A percentile compares a stretch with the other conserved stretches of the same genome.
Conservation (phyloP, 2,888 invertebrate genomes). For the Rotaria magnacalcarata region DNA sequence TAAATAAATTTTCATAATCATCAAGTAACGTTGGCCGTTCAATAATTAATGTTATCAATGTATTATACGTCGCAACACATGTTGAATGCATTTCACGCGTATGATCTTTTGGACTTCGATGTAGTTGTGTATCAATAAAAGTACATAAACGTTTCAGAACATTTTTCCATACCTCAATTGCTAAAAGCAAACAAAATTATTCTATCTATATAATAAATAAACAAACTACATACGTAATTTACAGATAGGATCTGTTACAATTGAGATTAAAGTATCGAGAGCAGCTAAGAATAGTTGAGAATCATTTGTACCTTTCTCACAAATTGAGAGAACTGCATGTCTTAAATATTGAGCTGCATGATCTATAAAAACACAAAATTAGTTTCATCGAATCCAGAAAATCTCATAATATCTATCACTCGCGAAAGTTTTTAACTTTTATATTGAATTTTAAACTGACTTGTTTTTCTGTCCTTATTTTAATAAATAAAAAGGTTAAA, state of each 20-base stretch:
- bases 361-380: conserved; percentile 62
- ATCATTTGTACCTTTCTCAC: conserved; percentile 55
- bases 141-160: conserved; percentile 92
- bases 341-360: conserved; percentile 82
- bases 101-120: conserved; percentile 62
- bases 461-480: too few relatives aligned
- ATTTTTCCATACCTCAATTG: conserved; percentile 56
- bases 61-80: conserved; percentile 70
- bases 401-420: too few relatives aligned
- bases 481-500: too few relatives aligned
- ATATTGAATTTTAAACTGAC: too few relatives aligned
- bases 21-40: conserved; percentile 81
- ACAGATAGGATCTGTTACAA: conserved; percentile 29
- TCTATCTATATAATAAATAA: too few relatives aligned
- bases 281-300: conserved; percentile 32
- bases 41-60: conserved; percentile 74
- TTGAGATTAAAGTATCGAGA: not conserved
- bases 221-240: not conserved
- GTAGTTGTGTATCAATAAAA: conserved; percentile 67
- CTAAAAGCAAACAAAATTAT: conserved; percentile 48
- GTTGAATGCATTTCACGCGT: conserved; percentile 84
- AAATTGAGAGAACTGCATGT: conserved; percentile 84
- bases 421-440: too few relatives aligned
- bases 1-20: conserved; percentile 84
- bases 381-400: too few relatives aligned